These are phyloP conservation scores for Thymallus thymallus DNA, from an alignment of 2,113 vertebrate species.

Conservation along the genomic window DNA sequence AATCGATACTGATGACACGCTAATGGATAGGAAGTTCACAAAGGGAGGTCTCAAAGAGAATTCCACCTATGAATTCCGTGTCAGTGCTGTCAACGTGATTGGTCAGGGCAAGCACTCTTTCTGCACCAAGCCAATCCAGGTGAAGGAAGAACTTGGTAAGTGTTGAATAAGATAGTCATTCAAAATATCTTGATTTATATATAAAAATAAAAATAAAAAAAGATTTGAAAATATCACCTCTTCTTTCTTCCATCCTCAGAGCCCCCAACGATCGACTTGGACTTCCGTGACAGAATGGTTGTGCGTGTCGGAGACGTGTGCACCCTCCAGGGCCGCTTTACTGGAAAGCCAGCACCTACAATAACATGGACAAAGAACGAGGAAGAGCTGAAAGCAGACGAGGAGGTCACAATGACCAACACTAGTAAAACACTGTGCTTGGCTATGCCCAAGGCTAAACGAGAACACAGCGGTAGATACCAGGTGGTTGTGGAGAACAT, in stretches of 20 bases:
- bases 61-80: slow-evolving; percentile 91
- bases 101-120: slow-evolving; percentile 94
- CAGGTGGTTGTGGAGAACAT: slow-evolving; percentile 86
- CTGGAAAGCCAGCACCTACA: slow-evolving; percentile 87
- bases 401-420: slow-evolving; percentile 79
- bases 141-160: slow-evolving; percentile 94
- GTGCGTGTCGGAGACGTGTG: slow-evolving; percentile 91
- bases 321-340: slow-evolving; percentile 82
- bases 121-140: slow-evolving; percentile 94
- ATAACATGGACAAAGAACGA: slow-evolving; percentile 90
- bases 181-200: slow-evolving; percentile 3
- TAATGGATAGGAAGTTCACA: slow-evolving; percentile 87
- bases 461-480: slow-evolving; percentile 90
- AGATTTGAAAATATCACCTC: neutral
- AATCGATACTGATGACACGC: slow-evolving; percentile 84
- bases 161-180: slow-evolving; percentile 13
- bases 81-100: slow-evolving; percentile 90
- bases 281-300: slow-evolving; percentile 88
- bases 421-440: slow-evolving; percentile 82
- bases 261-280: slow-evolving; percentile 89
- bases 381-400: slow-evolving; percentile 79
- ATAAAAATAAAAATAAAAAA: neutral
- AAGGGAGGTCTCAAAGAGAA: slow-evolving; percentile 90
- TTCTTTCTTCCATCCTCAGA: slow-evolving; percentile 67
- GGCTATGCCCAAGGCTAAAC: slow-evolving; percentile 81